Percentiles rank a stretch among this genome's conserved stretches.
Evolutionary conservation across 2,797 vertebrate species (phyloP).

Genomic region (Aeoliscus strigatus): DNA sequence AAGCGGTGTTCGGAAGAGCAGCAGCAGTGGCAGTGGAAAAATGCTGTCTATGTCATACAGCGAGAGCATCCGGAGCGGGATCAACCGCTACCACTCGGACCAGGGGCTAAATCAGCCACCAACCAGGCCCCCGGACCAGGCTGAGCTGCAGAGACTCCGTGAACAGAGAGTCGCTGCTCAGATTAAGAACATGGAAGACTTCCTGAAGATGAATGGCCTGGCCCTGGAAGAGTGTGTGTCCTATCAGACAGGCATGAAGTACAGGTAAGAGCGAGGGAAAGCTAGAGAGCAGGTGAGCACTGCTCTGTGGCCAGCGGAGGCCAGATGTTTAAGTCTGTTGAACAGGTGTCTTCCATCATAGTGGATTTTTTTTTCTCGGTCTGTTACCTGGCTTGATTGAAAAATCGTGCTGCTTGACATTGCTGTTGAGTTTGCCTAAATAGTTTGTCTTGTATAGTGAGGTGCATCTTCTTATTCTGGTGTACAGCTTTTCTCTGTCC

Average conservation of each 20-base stretch:
- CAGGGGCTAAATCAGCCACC: slow-evolving; percentile 86
- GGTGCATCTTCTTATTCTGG: no score
- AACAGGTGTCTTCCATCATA: slow-evolving; percentile 9
- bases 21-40: slow-evolving; percentile 77
- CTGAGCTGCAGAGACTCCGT: slow-evolving; percentile 86
- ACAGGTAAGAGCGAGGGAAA: slow-evolving; percentile 85
- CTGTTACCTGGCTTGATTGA: no score
- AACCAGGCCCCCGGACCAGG: slow-evolving; percentile 74
- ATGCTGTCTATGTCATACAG: slow-evolving; percentile 99
- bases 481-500: slow-evolving; percentile 37
- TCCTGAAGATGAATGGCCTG: slow-evolving; percentile 93
- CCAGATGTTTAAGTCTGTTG: slow-evolving; percentile 3
- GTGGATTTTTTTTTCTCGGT: slow-evolving; percentile 1
- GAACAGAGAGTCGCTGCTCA: slow-evolving; percentile 88
- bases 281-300: slow-evolving; percentile 19
- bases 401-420: not conserved
- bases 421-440: no score
- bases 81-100: slow-evolving; percentile 90
- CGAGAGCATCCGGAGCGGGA: slow-evolving; percentile 91
- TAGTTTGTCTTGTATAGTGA: not conserved
- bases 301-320: slow-evolving; percentile 8
- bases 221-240: slow-evolving; percentile 90
- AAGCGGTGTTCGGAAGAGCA: slow-evolving; percentile 71
- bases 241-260: slow-evolving; percentile 91
- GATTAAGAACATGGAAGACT: slow-evolving; percentile 94